Evolutionary conservation across 2,888 invertebrate genomes (phyloP).

Genomic region (Cepaea hortensis): DNA sequence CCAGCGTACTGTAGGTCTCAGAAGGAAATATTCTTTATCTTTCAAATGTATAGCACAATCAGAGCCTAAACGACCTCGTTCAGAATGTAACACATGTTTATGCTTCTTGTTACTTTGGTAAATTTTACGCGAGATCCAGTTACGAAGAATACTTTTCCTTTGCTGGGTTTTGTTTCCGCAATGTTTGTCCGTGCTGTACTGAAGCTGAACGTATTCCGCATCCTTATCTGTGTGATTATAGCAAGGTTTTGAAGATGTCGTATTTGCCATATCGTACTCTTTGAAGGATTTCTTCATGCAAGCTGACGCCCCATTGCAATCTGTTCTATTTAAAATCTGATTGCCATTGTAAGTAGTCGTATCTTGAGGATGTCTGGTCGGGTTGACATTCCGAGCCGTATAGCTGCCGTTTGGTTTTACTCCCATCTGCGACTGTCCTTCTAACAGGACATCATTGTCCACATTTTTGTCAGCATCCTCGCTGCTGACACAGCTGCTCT

Average conservation of each 20-base stretch:
- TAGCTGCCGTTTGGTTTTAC: neutral
- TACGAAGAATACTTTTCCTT: neutral
- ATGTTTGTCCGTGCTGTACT: neutral
- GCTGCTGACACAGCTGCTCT: conserved; percentile 28
- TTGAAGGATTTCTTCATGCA: neutral
- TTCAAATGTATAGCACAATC: neutral
- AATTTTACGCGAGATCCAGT: neutral
- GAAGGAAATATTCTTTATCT: conserved; percentile 36
- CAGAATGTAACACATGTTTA: neutral
- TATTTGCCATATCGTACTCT: neutral
- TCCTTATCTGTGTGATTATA: neutral
- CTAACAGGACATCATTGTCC: neutral
- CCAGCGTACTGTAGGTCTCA: conserved; percentile 9
- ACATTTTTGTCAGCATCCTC: neutral
- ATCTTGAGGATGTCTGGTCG: too few relatives aligned
- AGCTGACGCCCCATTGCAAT: neutral
- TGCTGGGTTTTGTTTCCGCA: neutral
- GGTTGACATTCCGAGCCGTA: neutral
- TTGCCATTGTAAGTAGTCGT: neutral
- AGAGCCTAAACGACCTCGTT: neutral
- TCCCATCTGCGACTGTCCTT: neutral
- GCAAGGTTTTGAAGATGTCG: neutral
- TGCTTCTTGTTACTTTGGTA: neutral
- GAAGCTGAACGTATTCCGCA: neutral
- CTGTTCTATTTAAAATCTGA: neutral